These are phyloP conservation scores for Oryzias curvinotus DNA, from an alignment of 2,113 vertebrate genomes.

Conservation along the genomic window DNA sequence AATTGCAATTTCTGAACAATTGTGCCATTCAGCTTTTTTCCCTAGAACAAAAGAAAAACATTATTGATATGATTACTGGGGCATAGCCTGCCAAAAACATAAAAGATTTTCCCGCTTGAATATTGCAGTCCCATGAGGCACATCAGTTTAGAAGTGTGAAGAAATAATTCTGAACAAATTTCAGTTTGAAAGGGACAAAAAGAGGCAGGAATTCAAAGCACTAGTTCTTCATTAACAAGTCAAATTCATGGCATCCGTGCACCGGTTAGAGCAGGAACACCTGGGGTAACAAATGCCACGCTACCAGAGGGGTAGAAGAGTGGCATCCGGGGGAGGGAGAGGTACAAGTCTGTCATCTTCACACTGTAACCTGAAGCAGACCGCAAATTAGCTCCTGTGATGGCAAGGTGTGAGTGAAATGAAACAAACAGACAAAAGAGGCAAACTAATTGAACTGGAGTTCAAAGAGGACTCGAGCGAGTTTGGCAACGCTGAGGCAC, in stretches of 20 bases:
- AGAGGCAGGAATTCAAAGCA: constrained; percentile 71
- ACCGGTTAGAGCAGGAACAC: constrained; percentile 63
- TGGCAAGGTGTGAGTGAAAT: constrained; percentile 76
- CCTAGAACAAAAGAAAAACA: constrained; percentile 76
- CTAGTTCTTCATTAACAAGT: constrained; percentile 77
- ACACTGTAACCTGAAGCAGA: constrained; percentile 77
- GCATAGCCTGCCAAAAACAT: constrained; percentile 75
- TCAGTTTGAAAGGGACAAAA: constrained; percentile 66
- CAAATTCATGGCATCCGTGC: constrained; percentile 68
- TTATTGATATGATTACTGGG: constrained; percentile 75
- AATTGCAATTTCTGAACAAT: constrained; percentile 74
- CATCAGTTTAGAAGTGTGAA: constrained; percentile 74
- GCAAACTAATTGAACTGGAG: constrained; percentile 75
- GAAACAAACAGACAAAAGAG: constrained; percentile 75
- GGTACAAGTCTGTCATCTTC: constrained; percentile 73
- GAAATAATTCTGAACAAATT: constrained; percentile 72
- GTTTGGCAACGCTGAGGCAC: constrained; percentile 50
- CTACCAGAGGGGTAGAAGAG: constrained; percentile 43
- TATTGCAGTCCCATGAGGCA: constrained; percentile 77
- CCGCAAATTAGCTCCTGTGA: constrained; percentile 75
- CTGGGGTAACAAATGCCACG: constrained; percentile 62
- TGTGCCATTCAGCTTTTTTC: constrained; percentile 62
- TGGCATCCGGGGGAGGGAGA: constrained; percentile 12
- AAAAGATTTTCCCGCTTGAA: constrained; percentile 69
- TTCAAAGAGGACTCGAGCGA: constrained; percentile 70